phyloP scores from a whole-genome alignment of 2,113 vertebrate genomes.

The Pogonocichla stellata region DNA sequence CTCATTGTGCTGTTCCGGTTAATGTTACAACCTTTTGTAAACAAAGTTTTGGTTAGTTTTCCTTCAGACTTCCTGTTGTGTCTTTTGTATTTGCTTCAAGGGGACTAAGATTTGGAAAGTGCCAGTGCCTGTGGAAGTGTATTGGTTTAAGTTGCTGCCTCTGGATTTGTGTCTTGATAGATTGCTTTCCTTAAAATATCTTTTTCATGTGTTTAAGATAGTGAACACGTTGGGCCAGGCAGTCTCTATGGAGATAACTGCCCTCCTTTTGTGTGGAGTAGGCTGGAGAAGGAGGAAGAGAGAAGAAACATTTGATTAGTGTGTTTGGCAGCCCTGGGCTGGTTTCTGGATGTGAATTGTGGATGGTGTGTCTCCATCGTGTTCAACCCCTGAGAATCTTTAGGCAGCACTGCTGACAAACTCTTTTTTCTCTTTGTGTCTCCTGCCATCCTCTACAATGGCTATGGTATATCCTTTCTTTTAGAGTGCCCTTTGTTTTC shows the following conservation, averaged over 20 bases:
- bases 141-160: background rate
- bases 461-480: background rate
- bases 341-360: background rate
- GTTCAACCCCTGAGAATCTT: background rate
- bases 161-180: background rate
- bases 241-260: background rate
- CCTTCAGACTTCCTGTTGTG: background rate
- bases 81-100: background rate
- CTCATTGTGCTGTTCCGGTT: background rate
- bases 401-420: background rate
- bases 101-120: background rate
- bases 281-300: background rate
- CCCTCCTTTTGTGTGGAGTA: background rate
- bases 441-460: background rate
- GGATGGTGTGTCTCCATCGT: fast-evolving
- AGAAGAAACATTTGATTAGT: background rate
- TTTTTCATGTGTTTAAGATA: background rate
- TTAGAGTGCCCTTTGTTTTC: background rate
- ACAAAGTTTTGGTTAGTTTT: background rate
- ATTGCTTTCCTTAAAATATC: background rate
- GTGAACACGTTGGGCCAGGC: fast-evolving
- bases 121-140: fast-evolving
- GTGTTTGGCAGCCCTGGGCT: background rate
- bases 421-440: background rate
- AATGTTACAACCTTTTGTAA: background rate